Base-by-base conservation (phyloP, 2,797 vertebrate species). In the Florisuga fusca region DNA sequence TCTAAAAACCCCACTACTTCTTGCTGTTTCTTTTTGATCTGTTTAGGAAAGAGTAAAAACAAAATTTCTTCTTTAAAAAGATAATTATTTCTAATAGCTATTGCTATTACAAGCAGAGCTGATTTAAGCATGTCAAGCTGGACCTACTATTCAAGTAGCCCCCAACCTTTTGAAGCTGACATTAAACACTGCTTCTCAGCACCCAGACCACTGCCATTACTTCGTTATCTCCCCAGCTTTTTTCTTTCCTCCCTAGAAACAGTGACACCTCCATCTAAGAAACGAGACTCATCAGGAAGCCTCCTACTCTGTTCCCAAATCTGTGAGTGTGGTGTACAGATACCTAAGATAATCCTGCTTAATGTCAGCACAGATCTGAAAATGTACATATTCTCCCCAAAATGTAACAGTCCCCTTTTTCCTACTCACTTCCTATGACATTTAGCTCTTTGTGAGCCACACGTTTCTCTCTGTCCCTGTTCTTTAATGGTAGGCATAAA, bases 1-100 rank as follows among this genome's bases (percentile, higher is more conserved):
- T 99, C 99, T 94, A 99, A 96, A 97, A 99, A 99, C 55, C 98
- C 99, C 18, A 99, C 98, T 50, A 99, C 99, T 97, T 99, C 99
- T 93, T 99, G 99, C 94, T 99, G 99, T 93, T 99, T 99, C 98
- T 99, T 99, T 97, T 99, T 99, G 96, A 99, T 99, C 99, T 99
- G 96, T 53, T 89, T 38, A 77, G 68, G 59, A 87, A 71, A 80
- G 33, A 38, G 14, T 9, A 55, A 78, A 92, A 76, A 15, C 19
- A 84, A 26, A 58, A 73, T 33, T 78, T 4, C 22, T 81, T 54
- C 27, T 53, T 90, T 53, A 57, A 45, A 87, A 80, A 31, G 15
- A 54, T 51, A 62, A 22, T 2, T 1, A 2, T 69, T 75, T 15
- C 54, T 50, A 17, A 64, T 64, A 72, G 27, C 21, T 36, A 45